Conservation (phyloP, 2,888 invertebrate genomes). For the Ferrisia virgata region DNA sequence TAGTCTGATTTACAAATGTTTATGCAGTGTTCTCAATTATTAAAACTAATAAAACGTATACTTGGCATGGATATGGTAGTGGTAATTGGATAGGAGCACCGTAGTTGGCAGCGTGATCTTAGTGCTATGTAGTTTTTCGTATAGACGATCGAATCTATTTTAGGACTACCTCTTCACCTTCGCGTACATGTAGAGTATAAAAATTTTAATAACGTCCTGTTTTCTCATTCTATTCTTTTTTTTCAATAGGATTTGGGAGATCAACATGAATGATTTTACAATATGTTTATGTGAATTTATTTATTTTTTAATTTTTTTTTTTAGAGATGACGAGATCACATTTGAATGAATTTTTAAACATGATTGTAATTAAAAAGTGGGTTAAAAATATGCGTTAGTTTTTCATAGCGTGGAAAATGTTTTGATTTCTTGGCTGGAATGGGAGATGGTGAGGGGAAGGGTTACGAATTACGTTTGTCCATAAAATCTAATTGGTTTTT, state of each 20-base stretch:
- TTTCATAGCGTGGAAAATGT: no score
- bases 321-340: no score
- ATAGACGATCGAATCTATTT: neutral
- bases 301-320: neutral
- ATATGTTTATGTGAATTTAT: neutral
- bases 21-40: neutral
- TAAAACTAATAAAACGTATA: neutral
- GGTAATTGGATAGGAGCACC: conserved; percentile 11
- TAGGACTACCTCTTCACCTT: neutral
- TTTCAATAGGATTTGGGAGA: neutral
- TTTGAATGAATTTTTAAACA: no score
- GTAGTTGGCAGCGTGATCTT: conserved; percentile 22
- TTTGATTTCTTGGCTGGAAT: no score
- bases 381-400: no score
- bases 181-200: neutral
- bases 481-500: no score
- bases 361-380: no score
- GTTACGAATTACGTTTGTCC: no score
- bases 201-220: conserved; percentile 12
- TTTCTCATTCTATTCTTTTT: neutral
- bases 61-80: conserved; percentile 6
- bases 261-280: neutral
- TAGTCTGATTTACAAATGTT: neutral
- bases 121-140: neutral
- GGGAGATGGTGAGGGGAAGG: no score